phyloP scores from a whole-genome alignment of 2,113 vertebrate species.

The Muscicapa adusta region DNA sequence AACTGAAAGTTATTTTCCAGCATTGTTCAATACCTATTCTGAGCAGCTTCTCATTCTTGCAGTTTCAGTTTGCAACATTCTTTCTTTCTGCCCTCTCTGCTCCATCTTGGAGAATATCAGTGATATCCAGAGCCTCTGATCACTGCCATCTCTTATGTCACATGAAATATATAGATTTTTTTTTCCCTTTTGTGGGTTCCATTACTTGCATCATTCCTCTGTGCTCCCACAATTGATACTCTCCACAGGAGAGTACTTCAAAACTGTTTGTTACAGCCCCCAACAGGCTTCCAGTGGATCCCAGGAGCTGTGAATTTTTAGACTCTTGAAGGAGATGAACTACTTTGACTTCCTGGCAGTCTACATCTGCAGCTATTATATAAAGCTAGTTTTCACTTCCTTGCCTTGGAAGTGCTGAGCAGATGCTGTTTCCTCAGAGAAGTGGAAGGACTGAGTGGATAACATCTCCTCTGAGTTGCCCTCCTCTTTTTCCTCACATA shows the following conservation, averaged over 20 bases:
- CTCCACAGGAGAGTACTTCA: background rate
- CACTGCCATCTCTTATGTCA: background rate
- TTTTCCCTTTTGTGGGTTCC: background rate
- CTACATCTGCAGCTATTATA: background rate
- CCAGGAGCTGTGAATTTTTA: constrained; percentile 1
- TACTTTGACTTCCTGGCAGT: background rate
- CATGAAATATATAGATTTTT: background rate
- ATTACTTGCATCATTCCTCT: background rate
- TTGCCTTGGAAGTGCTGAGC: background rate
- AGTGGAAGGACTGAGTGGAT: background rate
- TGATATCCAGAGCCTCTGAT: background rate
- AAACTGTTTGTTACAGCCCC: background rate
- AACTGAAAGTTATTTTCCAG: background rate
- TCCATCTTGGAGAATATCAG: background rate
- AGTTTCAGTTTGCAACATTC: background rate
- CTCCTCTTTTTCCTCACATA: background rate
- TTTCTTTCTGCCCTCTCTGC: background rate
- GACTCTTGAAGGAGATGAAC: background rate
- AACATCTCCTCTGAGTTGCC: constrained; percentile 17
- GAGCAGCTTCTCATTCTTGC: background rate
- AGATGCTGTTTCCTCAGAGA: constrained; percentile 14
- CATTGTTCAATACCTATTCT: background rate
- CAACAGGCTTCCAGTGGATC: background rate
- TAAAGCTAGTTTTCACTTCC: background rate
- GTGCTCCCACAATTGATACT: background rate